Evolutionary conservation across 2,888 invertebrate genomes (phyloP), one percentile per base, ranked within the genome.

Genomic region (Glaucopsyche alexis): DNA sequence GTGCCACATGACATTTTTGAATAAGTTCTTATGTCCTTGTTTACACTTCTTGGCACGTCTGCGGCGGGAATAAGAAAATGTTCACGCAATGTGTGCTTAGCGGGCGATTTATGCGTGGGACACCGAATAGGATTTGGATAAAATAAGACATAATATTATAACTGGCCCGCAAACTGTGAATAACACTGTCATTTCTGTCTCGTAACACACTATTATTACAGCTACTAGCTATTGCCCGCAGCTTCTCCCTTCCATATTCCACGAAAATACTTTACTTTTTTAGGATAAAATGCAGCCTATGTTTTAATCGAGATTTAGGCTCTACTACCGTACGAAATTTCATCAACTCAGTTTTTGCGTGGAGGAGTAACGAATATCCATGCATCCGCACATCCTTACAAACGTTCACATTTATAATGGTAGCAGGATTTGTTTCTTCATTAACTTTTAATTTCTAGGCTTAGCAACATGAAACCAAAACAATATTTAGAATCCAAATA

Each of bases 111-210:
- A 92, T 91, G 89, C 88, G 85, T 82, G 88, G 88, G 87, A 88
- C 90, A 91, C 89, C 89, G 87, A 88, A 90, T 90, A 89, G 89
- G 90, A 90, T 90, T 91, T 89, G 88, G 90, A 88, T 89, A 89
- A 90, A 87, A 90, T 89, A 90, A 87, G 85, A 86, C 81, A 83
- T 84, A n/a, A n/a, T n/a, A n/a, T n/a, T n/a, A 29, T 29, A 83
- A 85, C 85, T 83, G 84, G 84, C 82, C 84, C 72, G 42, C 42
- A 14, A 19, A 64, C 55, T 71, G 45, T 45, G 38, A 71, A 60
- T 60, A 49, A 72, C 38, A 6, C 9, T 19, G 55, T 55, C 19
- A 55, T 55, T 8, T 52, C 4, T 55, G 16, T 16, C 4, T 55
- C 55, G 7, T 42, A 42, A 3, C 19, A 55, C 19, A 55, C 42